Percentiles rank a stretch among this genome's conserved stretches.
Evolutionary conservation across 2,888 invertebrate species (phyloP).

Genomic region (Amitus sp.): DNA sequence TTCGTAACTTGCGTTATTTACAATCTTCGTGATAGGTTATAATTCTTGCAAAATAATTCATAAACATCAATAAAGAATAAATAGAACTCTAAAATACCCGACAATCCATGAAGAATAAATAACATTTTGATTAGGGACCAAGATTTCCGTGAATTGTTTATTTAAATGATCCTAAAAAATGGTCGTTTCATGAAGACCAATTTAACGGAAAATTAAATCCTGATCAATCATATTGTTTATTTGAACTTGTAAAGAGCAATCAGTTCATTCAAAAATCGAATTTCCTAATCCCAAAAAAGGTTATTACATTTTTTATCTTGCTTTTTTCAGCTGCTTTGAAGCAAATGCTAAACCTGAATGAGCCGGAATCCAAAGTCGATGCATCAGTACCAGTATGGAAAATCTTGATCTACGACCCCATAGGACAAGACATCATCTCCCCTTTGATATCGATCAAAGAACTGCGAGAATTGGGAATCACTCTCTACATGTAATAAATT

Average conservation of each 20-base stretch:
- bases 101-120: too few species aligned
- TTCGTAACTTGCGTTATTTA: slow-evolving; percentile 60
- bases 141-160: too few species aligned
- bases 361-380: slow-evolving; percentile 78
- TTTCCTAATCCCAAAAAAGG: slow-evolving; percentile 6
- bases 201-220: too few species aligned
- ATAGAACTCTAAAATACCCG: too few species aligned
- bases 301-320: too few species aligned
- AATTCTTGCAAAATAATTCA: neutral
- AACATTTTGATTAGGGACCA: too few species aligned
- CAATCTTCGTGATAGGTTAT: neutral
- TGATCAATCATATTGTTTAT: too few species aligned
- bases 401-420: slow-evolving; percentile 93
- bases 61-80: too few species aligned
- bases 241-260: too few species aligned
- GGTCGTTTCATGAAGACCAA: too few species aligned
- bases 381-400: slow-evolving; percentile 95
- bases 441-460: slow-evolving; percentile 96
- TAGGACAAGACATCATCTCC: slow-evolving; percentile 98
- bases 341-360: slow-evolving; percentile 95
- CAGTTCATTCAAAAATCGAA: too few species aligned
- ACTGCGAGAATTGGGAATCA: slow-evolving; percentile 94
- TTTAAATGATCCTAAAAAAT: too few species aligned
- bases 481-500: slow-evolving; percentile 89
- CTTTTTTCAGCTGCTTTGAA: slow-evolving; percentile 86